A percentile compares a stretch with the other conserved stretches of the same genome.
Conservation (phyloP, 2,888 invertebrate species). For the Macrosoma leucophasiata region DNA sequence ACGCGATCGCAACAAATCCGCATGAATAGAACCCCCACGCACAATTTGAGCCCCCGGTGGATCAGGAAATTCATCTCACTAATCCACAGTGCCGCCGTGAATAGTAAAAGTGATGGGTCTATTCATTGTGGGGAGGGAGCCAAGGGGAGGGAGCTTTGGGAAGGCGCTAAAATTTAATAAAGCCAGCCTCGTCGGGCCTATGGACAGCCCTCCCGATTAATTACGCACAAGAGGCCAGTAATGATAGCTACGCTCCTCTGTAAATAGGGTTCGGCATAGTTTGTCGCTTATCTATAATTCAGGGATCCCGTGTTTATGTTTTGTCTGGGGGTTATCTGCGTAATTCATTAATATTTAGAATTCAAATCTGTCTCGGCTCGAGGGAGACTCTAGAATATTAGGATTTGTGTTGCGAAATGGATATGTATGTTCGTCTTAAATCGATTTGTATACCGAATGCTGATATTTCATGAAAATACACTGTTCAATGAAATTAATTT, state of each 20-base stretch:
- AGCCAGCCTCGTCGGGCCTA: conserved; percentile 45
- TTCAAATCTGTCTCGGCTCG: not conserved
- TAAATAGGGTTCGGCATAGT: conserved; percentile 34
- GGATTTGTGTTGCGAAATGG: too few species aligned
- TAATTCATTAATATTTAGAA: conserved; percentile 11
- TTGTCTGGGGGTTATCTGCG: too few species aligned
- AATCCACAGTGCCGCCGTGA: conserved; percentile 63
- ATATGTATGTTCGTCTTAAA: too few species aligned
- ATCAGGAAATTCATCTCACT: conserved; percentile 68
- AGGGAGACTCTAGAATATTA: too few species aligned
- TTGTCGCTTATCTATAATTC: conserved; percentile 48
- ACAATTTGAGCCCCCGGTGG: conserved; percentile 55
- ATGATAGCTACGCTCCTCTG: conserved; percentile 46
- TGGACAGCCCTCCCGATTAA: conserved; percentile 66
- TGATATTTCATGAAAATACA: too few species aligned
- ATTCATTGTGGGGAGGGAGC: conserved; percentile 49
- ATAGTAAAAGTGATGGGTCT: conserved; percentile 74
- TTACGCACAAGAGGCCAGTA: conserved; percentile 67
- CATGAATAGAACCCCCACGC: conserved; percentile 47
- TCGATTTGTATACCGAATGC: too few species aligned
- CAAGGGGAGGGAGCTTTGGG: conserved; percentile 33
- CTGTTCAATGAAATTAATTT: too few species aligned
- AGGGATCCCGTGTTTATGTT: too few species aligned
- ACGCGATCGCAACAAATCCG: conserved; percentile 47
- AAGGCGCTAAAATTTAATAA: conserved; percentile 76